Evolutionary conservation across 2,113 vertebrate genomes (phyloP).

Genomic region (Lophotis ruficrista): DNA sequence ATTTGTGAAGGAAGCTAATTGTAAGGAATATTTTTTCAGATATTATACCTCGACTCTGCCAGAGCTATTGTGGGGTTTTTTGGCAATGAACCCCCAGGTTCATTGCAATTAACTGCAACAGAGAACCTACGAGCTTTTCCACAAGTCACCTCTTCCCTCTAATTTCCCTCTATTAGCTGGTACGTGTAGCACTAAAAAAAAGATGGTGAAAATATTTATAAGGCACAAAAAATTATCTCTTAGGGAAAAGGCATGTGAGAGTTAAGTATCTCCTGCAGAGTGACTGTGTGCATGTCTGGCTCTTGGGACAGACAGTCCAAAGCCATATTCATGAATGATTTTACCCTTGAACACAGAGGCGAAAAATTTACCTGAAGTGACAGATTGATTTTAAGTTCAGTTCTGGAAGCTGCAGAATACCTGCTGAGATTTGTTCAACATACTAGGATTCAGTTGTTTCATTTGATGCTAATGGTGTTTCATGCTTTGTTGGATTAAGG

Average conservation of each 20-base stretch:
- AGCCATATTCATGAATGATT: background rate
- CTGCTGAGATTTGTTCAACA: background rate
- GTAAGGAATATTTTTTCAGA: background rate
- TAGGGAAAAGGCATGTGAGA: background rate
- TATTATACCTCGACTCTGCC: background rate
- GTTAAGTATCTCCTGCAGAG: background rate
- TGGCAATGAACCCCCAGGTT: background rate
- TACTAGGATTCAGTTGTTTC: background rate
- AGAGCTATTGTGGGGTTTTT: accelerated
- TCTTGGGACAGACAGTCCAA: background rate
- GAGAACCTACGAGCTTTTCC: background rate
- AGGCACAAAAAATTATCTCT: background rate
- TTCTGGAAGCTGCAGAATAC: background rate
- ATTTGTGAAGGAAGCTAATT: background rate
- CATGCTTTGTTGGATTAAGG: background rate
- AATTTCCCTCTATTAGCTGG: background rate
- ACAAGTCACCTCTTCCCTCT: background rate
- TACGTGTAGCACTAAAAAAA: background rate
- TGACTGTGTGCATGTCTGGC: background rate
- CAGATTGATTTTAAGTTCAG: background rate
- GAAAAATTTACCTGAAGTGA: background rate
- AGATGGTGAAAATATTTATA: background rate
- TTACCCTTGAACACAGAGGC: background rate
- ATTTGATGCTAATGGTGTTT: background rate
- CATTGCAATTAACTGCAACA: background rate